These are phyloP conservation scores for Drosophila ironensis DNA, from an alignment of 1,140 invertebrate species.

Conservation along the genomic window DNA sequence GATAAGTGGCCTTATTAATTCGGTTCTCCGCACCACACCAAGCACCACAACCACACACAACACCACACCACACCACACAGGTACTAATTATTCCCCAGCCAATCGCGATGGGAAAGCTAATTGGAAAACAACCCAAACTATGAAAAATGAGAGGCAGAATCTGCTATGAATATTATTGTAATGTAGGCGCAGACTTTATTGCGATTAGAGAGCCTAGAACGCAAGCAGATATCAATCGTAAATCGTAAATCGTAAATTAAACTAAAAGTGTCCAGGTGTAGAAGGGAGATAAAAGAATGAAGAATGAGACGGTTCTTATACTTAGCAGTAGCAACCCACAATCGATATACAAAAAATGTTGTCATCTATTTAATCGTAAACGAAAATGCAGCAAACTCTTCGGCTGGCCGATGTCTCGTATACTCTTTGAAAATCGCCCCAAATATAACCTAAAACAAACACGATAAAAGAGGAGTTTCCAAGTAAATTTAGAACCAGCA, in stretches of 20 bases:
- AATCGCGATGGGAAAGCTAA: conserved; percentile 17
- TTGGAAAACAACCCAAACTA: conserved; percentile 20
- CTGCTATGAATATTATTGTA: conserved; percentile 24
- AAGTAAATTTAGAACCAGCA: conserved; percentile 10
- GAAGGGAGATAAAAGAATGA: neutral
- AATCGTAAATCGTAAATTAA: conserved; percentile 1
- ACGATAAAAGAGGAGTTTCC: neutral
- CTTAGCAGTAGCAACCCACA: conserved; percentile 17
- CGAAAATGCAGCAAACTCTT: conserved; percentile 38
- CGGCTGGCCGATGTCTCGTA: conserved; percentile 62
- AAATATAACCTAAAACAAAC: conserved; percentile 2
- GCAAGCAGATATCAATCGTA: conserved; percentile 21
- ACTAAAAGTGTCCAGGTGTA: conserved; percentile 25
- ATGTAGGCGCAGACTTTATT: conserved; percentile 3
- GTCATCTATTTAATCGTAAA: conserved; percentile 37
- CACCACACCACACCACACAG: conserved; percentile 21
- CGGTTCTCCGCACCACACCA: conserved; percentile 66
- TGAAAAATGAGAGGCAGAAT: conserved; percentile 13
- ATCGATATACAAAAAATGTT: conserved; percentile 34
- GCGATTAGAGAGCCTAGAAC: conserved; percentile 1
- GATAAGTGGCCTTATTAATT: conserved; percentile 79
- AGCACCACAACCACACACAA: conserved; percentile 13
- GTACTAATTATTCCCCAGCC: conserved; percentile 16
- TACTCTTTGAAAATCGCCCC: conserved; percentile 58
- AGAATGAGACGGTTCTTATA: conserved; percentile 22